Percentiles rank a stretch among this genome's conserved stretches.
phyloP scores from a whole-genome alignment of 2,888 invertebrate species.

The Rosalia funebris region DNA sequence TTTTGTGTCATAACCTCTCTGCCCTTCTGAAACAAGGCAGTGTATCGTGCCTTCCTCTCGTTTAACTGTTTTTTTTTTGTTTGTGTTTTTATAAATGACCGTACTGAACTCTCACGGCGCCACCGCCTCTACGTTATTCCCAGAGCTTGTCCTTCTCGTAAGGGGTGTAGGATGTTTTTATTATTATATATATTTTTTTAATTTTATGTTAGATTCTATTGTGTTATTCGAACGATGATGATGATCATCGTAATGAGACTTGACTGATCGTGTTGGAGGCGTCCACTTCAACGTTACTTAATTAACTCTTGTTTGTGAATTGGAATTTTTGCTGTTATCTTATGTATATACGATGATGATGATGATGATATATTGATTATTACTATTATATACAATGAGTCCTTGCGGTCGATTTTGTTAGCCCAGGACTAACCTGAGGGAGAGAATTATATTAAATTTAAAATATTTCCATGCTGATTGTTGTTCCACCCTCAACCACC shows the following conservation, averaged over 20 bases:
- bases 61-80: slow-evolving; percentile 39
- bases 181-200: slow-evolving; percentile 32
- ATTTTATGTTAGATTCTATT: slow-evolving; percentile 42
- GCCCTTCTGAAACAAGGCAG: slow-evolving; percentile 58
- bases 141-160: slow-evolving; percentile 40
- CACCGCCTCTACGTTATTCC: slow-evolving; percentile 32
- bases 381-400: slow-evolving; percentile 52
- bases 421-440: slow-evolving; percentile 65
- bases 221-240: slow-evolving; percentile 25
- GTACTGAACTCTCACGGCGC: slow-evolving; percentile 53
- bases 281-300: slow-evolving; percentile 45
- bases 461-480: slow-evolving; percentile 17
- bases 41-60: slow-evolving; percentile 62
- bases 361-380: slow-evolving; percentile 45
- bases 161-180: slow-evolving; percentile 49
- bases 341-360: slow-evolving; percentile 49
- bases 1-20: slow-evolving; percentile 62
- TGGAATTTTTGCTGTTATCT: slow-evolving; percentile 52
- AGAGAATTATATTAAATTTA: slow-evolving; percentile 61
- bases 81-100: slow-evolving; percentile 59
- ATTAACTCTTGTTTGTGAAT: slow-evolving; percentile 52
- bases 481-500: neutral
- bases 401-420: slow-evolving; percentile 64
- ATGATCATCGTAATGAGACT: slow-evolving; percentile 38
- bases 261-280: slow-evolving; percentile 52